Base-by-base conservation (phyloP, 2,113 vertebrate genomes). In the Pseudorasbora parva region DNA sequence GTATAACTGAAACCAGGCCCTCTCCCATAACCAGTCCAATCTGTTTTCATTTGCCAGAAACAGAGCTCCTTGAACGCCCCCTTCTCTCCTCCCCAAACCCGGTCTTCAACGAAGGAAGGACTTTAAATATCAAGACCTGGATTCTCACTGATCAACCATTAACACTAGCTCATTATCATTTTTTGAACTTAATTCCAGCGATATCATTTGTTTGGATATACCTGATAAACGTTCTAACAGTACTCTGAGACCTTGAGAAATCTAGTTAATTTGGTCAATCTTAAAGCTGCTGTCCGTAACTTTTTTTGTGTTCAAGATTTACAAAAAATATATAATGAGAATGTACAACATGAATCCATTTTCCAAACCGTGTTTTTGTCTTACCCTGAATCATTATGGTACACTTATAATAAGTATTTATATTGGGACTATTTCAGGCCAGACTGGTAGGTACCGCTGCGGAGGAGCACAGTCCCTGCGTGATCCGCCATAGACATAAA, bases 1-100 rank as follows among this genome's bases (percentile, higher is more conserved):
- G 93, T 93, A 91, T 96, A 97, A 97, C 95, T 95, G 93, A 95
- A 97, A 98, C 94, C 96, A 98, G 96, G 95, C 96, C 89, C 94
- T 94, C 94, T 95, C 93, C 94, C 94, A 95, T 95, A 95, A 94
- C 95, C 93, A 93, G 92, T 95, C 93, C 92, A 95, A 93, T 91
- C 91, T 93, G 94, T 94, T 95, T 93, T 92, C 86, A 94, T 96
- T 96, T 96, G 89, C 88, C 94, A 95, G 94, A 88, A 94, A 91
- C 94, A 95, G 93, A 83, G 84, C 85, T 74, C 82, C 45, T 84
- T 49, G 25, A 85, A 73, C 72, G 30, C 76, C 69, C 71, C 78
- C 86, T 69, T 30, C 47, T 81, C 78, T 69, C 62, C 74, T 76
- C 57, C 37, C 68, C 25, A 56, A 43, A 79, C 79, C 64, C 9